Conservation (phyloP, 1,140 invertebrate genomes). For the Zaprionus taronus region DNA sequence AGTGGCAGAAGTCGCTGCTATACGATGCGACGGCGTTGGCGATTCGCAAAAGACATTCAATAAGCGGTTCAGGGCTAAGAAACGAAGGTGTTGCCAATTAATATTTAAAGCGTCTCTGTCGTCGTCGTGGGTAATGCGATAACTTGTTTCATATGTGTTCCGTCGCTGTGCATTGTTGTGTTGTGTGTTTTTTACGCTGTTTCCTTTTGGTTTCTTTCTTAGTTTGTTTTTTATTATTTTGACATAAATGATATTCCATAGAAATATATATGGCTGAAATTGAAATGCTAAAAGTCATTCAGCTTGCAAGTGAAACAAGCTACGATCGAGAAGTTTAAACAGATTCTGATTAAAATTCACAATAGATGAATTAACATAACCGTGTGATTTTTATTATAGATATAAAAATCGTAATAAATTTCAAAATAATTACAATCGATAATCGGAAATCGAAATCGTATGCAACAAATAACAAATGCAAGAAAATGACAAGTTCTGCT, state of each 20-base stretch:
- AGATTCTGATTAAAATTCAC: background rate
- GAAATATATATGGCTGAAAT: conserved; percentile 19
- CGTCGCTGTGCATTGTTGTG: background rate
- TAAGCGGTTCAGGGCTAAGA: conserved; percentile 77
- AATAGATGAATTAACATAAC: background rate
- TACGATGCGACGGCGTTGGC: conserved; percentile 34
- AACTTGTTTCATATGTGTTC: conserved; percentile 72
- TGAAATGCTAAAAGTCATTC: conserved; percentile 44
- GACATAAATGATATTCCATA: conserved; percentile 41
- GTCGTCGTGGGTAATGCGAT: conserved; percentile 53
- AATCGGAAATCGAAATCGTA: conserved; percentile 37
- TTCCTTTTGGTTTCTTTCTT: conserved; percentile 13
- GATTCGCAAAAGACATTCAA: conserved; percentile 64
- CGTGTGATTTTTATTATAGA: background rate
- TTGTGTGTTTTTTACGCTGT: conserved; percentile 4
- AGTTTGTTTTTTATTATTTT: conserved; percentile 45
- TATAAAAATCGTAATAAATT: background rate
- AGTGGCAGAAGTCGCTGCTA: conserved; percentile 11
- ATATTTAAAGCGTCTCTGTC: conserved; percentile 61
- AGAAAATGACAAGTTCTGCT: conserved; percentile 84
- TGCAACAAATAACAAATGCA: conserved; percentile 76
- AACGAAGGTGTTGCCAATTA: conserved; percentile 78
- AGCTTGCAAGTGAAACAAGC: conserved; percentile 1
- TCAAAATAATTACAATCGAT: background rate
- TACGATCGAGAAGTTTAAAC: conserved; percentile 27